phyloP scores from a whole-genome alignment of 2,113 vertebrate genomes.

The Chaenocephalus aceratus region DNA sequence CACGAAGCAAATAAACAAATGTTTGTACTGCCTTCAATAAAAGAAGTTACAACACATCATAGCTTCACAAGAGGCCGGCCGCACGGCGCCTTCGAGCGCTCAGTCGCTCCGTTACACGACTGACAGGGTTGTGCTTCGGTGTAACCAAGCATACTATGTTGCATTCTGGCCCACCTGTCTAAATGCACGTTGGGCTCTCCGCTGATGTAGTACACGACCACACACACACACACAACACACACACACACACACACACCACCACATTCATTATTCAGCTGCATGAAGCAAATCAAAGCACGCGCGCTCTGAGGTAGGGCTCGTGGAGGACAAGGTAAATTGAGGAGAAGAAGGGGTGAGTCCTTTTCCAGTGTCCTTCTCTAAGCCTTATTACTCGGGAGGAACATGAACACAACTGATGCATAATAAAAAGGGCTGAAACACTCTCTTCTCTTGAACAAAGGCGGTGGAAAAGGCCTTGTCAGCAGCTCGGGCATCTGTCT shows the following conservation, averaged over 20 bases:
- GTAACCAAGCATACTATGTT: conserved; percentile 38
- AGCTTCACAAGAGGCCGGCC: background rate
- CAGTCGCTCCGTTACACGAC: conserved; percentile 37
- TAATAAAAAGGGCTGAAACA: conserved; percentile 18
- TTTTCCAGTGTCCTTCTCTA: conserved; percentile 63
- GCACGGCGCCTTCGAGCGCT: conserved; percentile 1
- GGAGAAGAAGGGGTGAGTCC: conserved; percentile 59
- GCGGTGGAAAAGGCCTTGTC: conserved; percentile 76
- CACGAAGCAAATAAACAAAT: too few relatives aligned
- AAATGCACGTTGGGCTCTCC: conserved; percentile 34
- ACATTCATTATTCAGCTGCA: conserved; percentile 73
- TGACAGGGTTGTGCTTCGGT: conserved; percentile 25
- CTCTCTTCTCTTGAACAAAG: conserved; percentile 66
- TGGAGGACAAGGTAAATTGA: conserved; percentile 68
- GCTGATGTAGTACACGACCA: conserved; percentile 44
- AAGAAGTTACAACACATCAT: too few relatives aligned
- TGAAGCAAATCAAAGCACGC: conserved; percentile 69
- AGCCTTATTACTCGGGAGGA: conserved; percentile 59
- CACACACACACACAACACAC: conserved; percentile 17
- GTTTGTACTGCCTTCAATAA: too few relatives aligned
- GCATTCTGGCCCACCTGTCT: conserved; percentile 34
- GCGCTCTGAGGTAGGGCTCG: conserved; percentile 38
- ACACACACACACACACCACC: too few relatives aligned
- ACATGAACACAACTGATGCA: conserved; percentile 61
- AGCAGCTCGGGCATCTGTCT: conserved; percentile 74